A percentile compares a stretch with the other conserved stretches of the same genome.
These are phyloP conservation scores for Euplagia quadripunctaria DNA, from an alignment of 2,888 invertebrate species.

Conservation along the genomic window DNA sequence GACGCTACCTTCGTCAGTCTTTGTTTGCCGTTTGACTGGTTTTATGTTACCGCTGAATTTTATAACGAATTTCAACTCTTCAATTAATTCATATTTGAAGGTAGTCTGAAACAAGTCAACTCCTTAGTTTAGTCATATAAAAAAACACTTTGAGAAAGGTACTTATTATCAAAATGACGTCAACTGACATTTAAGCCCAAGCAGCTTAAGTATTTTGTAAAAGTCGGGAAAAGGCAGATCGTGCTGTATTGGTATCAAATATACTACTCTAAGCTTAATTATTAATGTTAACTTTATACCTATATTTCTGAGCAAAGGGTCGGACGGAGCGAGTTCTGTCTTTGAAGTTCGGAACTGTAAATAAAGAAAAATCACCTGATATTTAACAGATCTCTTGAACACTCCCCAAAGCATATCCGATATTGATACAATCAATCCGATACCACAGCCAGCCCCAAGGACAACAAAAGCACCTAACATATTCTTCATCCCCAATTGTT, in stretches of 20 bases:
- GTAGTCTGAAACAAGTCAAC: constrained; percentile 76
- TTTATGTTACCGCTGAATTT: constrained; percentile 89
- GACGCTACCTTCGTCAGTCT: constrained; percentile 66
- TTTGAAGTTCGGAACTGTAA: too few species aligned
- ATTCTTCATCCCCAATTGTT: constrained; percentile 79
- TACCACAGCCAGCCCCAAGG: constrained; percentile 72
- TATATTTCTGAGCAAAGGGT: too few species aligned
- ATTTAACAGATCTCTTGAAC: constrained; percentile 80
- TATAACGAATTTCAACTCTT: constrained; percentile 89
- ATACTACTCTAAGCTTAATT: too few species aligned
- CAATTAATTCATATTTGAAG: constrained; percentile 87
- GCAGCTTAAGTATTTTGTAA: too few species aligned
- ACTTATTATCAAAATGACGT: too few species aligned
- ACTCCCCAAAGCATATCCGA: constrained; percentile 84
- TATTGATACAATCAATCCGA: constrained; percentile 75
- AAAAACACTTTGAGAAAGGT: too few species aligned
- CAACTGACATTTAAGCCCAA: too few species aligned
- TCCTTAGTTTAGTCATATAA: not conserved
- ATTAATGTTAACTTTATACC: too few species aligned
- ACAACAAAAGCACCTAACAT: constrained; percentile 83
- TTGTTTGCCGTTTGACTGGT: constrained; percentile 82
- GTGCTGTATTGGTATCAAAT: too few species aligned
- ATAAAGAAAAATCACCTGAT: constrained; percentile 66
- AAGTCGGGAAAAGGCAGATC: too few species aligned
- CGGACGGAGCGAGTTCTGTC: too few species aligned